Conservation (phyloP, 2,797 vertebrate species). For the Lepilemur ruficaudatus region DNA sequence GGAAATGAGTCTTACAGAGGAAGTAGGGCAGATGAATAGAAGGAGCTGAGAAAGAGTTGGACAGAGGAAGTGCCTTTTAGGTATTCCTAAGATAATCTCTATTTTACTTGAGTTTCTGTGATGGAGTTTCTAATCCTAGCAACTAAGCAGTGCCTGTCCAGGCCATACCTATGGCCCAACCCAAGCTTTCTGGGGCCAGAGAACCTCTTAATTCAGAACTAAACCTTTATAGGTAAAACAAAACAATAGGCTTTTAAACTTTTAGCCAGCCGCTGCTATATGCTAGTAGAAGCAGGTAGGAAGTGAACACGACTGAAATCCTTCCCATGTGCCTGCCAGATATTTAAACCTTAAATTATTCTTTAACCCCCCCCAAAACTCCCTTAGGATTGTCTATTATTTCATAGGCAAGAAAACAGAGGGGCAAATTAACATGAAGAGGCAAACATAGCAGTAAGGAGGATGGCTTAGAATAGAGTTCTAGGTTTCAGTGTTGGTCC, state of each 20-base stretch:
- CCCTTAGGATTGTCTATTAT: neutral
- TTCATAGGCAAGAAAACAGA: neutral
- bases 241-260: neutral
- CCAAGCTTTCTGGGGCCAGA: neutral
- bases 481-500: neutral
- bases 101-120: neutral
- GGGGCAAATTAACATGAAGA: neutral
- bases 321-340: neutral
- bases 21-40: neutral
- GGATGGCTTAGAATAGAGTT: neutral
- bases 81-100: neutral
- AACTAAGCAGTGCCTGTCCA: neutral
- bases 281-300: neutral
- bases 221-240: neutral
- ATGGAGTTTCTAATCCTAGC: neutral
- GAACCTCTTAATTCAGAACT: neutral
- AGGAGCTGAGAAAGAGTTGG: neutral
- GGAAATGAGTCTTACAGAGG: neutral
- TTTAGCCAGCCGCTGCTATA: neutral
- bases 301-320: neutral
- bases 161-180: neutral
- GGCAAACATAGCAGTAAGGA: neutral
- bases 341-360: neutral
- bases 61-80: neutral
- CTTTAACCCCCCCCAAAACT: neutral